phyloP scores from a whole-genome alignment of 2,797 vertebrate genomes.

The Brotula barbata region DNA sequence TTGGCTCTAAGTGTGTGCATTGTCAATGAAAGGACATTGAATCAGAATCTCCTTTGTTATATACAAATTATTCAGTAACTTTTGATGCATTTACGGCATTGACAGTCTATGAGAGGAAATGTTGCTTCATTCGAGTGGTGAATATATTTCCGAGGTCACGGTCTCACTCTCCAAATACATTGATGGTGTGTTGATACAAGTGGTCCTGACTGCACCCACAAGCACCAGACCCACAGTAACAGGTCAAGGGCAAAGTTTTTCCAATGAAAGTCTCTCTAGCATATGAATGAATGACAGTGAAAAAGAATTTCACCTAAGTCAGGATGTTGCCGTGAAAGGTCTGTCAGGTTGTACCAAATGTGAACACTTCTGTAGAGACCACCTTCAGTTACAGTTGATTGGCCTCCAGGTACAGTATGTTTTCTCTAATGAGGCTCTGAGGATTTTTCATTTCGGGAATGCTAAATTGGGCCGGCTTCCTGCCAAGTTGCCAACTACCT shows the following conservation, averaged over 20 bases:
- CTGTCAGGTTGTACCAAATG: neutral
- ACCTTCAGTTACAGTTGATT: neutral
- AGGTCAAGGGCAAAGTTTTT: neutral
- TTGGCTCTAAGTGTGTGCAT: too few relatives aligned
- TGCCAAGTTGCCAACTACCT: conserved; percentile 31
- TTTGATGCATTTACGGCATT: neutral
- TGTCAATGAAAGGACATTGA: too few relatives aligned
- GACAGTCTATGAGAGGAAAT: too few relatives aligned
- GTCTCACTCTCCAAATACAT: neutral
- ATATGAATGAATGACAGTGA: neutral
- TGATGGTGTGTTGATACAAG: neutral
- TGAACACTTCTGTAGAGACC: neutral
- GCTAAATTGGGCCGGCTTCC: conserved; percentile 32
- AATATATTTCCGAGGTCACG: neutral
- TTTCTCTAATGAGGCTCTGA: conserved; percentile 30
- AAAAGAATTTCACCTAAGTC: neutral
- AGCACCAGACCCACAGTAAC: neutral
- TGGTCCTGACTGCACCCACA: neutral
- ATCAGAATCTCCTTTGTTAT: too few relatives aligned
- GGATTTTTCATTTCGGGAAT: conserved; percentile 15
- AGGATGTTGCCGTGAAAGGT: neutral
- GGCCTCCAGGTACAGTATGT: neutral
- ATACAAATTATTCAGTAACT: neutral
- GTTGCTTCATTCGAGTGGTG: too few relatives aligned
- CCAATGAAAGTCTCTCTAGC: neutral